Evolutionary conservation across 2,113 vertebrate genomes (phyloP), one percentile per base, ranked within the genome.

Genomic region (Dendropsophus ebraccatus): DNA sequence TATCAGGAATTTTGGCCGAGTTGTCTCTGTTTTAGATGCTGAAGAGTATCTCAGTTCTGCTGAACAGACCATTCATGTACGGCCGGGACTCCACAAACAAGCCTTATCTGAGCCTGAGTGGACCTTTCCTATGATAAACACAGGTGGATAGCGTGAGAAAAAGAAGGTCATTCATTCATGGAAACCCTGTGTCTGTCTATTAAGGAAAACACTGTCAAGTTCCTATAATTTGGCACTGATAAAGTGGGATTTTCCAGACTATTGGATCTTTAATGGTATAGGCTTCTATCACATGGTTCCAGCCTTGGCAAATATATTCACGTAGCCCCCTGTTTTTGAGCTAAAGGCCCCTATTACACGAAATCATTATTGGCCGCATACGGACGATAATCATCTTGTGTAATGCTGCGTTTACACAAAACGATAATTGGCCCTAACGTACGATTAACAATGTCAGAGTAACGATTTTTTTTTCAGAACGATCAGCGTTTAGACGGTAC

Each of bases 1-100:
- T n/a, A 76, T 21, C 35, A 41, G 77, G 77, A 80, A 80, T 60
- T 58, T 60, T 41, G 54, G 50, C 41, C 25, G 54, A 17, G 77
- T 30, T 35, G 35, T 79, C 30, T 37, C 50, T 58, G 35, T 35
- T 56, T 78, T 25, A 56, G 12, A 76, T 52, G 47, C 76, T 74
- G 72, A 49, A 25, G n/a, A 49, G 17, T 35, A 37, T 19, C 10
- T 21, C 14, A 69, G 65, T 69, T 69, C 65, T 69, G 65, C 65
- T 69, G 65, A 69, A 69, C 65, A 69, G 30, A 35, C 65, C 32
- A 69, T 35, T 69, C 65, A 69, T 37, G 65, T 7, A 21, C 1
- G 35, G 65, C 65, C 32, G 10, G 65, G 65, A 69, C 30, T 35
- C 65, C 65, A 69, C 30, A 69, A 69, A 69, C 65, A 35, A 69